These are phyloP conservation scores for Leptogaster cylindrica DNA, from an alignment of 2,888 invertebrate species.

Conservation along the genomic window DNA sequence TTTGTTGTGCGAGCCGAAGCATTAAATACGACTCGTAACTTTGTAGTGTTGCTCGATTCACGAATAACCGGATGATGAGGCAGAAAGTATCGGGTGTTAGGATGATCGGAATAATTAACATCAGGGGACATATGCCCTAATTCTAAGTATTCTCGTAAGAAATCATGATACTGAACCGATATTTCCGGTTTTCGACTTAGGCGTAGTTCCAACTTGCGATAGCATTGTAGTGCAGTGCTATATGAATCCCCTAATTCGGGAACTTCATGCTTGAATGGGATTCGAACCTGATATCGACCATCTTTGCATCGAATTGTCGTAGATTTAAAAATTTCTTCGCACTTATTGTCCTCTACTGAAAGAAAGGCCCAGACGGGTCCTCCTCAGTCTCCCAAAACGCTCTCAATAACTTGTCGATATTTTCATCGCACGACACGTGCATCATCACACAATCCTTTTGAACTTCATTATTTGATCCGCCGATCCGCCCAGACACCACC, in stretches of 20 bases:
- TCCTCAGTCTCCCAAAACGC: conserved; percentile 11
- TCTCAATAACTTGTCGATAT: neutral
- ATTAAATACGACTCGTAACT: neutral
- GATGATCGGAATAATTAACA: neutral
- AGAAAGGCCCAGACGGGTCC: no score
- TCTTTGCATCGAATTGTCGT: no score
- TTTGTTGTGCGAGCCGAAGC: neutral
- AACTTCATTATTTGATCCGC: neutral
- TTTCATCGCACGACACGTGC: neutral
- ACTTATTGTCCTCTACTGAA: no score
- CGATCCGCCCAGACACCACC: neutral
- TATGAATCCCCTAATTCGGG: no score
- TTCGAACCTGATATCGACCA: no score
- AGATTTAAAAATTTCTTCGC: no score
- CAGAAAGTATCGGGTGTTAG: no score
- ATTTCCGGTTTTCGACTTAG: neutral
- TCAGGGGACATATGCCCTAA: neutral
- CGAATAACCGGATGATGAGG: conserved; percentile 2
- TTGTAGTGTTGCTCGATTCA: neutral
- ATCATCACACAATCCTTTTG: no score
- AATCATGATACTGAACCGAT: neutral
- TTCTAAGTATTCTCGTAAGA: neutral
- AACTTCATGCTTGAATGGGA: no score
- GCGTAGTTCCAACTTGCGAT: neutral
- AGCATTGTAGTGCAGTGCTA: neutral